Base-by-base conservation (phyloP, 2,113 vertebrate genomes). In the Lynx canadensis region DNA sequence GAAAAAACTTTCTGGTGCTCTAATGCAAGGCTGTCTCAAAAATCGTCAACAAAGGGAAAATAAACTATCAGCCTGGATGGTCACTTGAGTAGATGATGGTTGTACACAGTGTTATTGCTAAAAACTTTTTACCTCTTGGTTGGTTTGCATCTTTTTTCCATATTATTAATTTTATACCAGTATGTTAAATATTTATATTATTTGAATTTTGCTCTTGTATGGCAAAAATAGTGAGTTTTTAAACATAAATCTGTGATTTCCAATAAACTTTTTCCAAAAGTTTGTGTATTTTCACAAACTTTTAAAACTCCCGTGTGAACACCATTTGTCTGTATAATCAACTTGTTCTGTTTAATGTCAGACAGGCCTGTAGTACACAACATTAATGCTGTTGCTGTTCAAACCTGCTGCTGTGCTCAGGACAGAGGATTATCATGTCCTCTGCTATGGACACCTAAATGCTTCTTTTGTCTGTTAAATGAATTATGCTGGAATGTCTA, bases 121-220 rank as follows among this genome's bases (percentile, higher is more conserved):
- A 91, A 89, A 29, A 87, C 90, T 97, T 98, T 98, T 98, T 98
- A 99, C 97, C 76, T 98, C 98, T 97, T 92, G 94, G 96, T 98
- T 98, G 98, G 88, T 98, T 98, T 99, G 97, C 97, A 98, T 98
- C 83, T 92, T 84, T 98, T 98, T 98, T 96, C 95, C 97, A 98
- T 98, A 98, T 96, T 98, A 98, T 97, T 98, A 96, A 98, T 98
- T 99, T 99, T 99, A 98, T 99, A 98, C 91, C 81, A 98, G 89
- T 98, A 89, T 97, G 92, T 97, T 98, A 98, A 98, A 79, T 98
- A 99, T 99, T 99, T 99, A 98, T 99, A 98, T 98, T 98, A 98
- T 95, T 98, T 96, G 97, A 98, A 87, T 98, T 97, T 98, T 98
- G 91, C 86, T 98, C 98, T 98, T 97, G 13, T 98, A 98, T 94